These are phyloP conservation scores for Chaetoderma sp. DNA, from an alignment of 2,888 invertebrate genomes.

Conservation along the genomic window DNA sequence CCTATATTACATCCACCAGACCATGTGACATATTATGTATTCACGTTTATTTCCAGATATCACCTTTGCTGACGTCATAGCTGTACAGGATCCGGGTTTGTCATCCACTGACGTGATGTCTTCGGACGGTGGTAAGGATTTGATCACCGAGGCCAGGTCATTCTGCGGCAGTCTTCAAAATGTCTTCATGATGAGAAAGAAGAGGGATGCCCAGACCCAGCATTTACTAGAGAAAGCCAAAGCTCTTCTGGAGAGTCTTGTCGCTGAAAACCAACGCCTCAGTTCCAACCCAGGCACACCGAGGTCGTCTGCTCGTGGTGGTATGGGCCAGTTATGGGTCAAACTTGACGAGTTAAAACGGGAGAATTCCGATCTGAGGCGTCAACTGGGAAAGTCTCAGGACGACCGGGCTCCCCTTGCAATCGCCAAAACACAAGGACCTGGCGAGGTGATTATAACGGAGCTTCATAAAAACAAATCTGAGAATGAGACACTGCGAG, in stretches of 20 bases:
- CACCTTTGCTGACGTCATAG: too few species aligned
- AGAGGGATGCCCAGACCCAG: conserved; percentile 55
- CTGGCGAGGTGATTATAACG: conserved; percentile 50
- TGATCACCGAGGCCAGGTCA: conserved; percentile 52
- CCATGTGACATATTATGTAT: too few species aligned
- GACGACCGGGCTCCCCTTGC: conserved; percentile 42
- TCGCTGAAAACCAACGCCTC: conserved; percentile 41
- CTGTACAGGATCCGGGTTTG: too few species aligned
- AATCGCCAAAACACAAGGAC: conserved; percentile 44
- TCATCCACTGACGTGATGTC: too few species aligned
- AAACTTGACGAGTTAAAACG: conserved; percentile 60
- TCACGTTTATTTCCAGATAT: too few species aligned
- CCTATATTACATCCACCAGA: too few species aligned
- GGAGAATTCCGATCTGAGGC: conserved; percentile 56
- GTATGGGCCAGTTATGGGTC: conserved; percentile 63
- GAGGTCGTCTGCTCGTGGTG: conserved; percentile 39
- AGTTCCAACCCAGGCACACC: conserved; percentile 14
- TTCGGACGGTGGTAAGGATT: conserved; percentile 44
- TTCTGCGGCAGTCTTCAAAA: conserved; percentile 56
- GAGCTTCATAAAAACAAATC: conserved; percentile 49
- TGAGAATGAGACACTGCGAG: conserved; percentile 49
- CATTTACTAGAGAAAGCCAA: conserved; percentile 58
- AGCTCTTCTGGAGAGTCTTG: conserved; percentile 43
- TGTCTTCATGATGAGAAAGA: conserved; percentile 59
- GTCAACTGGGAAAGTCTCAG: conserved; percentile 38